Conservation (phyloP, 1,140 invertebrate genomes). For the Brachystomella parvula region DNA sequence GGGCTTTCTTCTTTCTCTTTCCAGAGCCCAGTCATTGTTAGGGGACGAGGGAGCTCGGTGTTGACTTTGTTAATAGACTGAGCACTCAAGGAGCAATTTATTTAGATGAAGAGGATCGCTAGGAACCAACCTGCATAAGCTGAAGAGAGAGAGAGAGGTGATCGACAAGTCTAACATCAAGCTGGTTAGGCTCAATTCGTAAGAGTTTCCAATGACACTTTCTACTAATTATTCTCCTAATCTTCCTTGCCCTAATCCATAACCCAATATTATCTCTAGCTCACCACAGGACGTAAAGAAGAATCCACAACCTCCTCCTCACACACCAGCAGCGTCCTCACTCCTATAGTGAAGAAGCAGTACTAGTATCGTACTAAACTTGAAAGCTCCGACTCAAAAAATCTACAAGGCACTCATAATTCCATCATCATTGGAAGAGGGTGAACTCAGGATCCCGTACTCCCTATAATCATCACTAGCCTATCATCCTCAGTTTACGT, state of each 20-base stretch:
- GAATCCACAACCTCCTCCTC: too few relatives aligned
- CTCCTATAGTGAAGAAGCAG: neutral
- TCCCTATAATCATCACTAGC: neutral
- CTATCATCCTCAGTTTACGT: constrained; percentile 8
- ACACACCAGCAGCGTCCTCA: neutral
- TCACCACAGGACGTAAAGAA: too few relatives aligned
- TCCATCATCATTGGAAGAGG: neutral
- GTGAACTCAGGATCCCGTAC: neutral
- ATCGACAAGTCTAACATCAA: neutral
- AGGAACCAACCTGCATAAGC: too few relatives aligned
- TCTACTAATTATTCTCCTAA: neutral
- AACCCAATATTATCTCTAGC: too few relatives aligned
- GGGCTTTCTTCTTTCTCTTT: neutral
- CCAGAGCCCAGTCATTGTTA: neutral
- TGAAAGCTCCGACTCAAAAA: neutral
- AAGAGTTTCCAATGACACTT: neutral
- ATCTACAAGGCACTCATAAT: neutral
- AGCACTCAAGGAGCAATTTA: too few relatives aligned
- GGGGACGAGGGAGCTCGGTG: neutral
- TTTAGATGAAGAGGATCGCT: too few relatives aligned
- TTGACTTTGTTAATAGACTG: neutral
- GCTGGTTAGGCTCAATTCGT: neutral
- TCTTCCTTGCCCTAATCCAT: neutral
- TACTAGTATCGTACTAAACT: neutral
- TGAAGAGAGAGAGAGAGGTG: too few relatives aligned